Percentiles rank a stretch among this genome's conserved stretches.
phyloP scores from a whole-genome alignment of 2,113 vertebrate species.

The Rhinopithecus roxellana region DNA sequence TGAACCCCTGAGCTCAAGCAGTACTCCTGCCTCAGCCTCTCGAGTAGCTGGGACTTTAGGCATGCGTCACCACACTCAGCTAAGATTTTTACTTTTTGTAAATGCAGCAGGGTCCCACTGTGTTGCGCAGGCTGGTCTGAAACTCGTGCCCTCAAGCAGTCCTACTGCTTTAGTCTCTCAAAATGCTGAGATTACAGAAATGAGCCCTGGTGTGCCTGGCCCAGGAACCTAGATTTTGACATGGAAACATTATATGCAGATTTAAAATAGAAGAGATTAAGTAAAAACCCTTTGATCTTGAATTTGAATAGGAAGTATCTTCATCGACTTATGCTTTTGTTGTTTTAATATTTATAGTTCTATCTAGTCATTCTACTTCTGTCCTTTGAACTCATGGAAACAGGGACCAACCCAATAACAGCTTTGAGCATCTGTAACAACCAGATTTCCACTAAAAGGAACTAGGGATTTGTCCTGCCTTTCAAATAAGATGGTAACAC shows the following conservation, averaged over 20 bases:
- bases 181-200: too few relatives aligned
- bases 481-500: not conserved
- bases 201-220: too few relatives aligned
- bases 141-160: too few relatives aligned
- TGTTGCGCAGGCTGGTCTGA: too few relatives aligned
- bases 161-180: too few relatives aligned
- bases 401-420: constrained; percentile 10
- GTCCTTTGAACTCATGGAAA: constrained; percentile 60
- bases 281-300: constrained; percentile 46
- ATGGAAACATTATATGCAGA: not conserved
- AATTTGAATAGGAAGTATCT: constrained; percentile 42
- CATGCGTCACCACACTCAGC: too few relatives aligned
- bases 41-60: too few relatives aligned
- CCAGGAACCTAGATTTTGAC: not conserved
- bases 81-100: too few relatives aligned
- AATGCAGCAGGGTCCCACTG: too few relatives aligned
- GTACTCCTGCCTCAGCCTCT: too few relatives aligned
- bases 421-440: not conserved
- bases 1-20: too few relatives aligned
- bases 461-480: not conserved
- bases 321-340: not conserved
- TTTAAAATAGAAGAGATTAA: constrained; percentile 44
- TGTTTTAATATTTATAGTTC: constrained; percentile 2
- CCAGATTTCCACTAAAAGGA: not conserved
- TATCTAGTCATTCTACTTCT: constrained; percentile 27